Evolutionary conservation across 1,140 invertebrate species (phyloP), one percentile per base, ranked within the genome.

Genomic region (Zaprionus inermis): DNA sequence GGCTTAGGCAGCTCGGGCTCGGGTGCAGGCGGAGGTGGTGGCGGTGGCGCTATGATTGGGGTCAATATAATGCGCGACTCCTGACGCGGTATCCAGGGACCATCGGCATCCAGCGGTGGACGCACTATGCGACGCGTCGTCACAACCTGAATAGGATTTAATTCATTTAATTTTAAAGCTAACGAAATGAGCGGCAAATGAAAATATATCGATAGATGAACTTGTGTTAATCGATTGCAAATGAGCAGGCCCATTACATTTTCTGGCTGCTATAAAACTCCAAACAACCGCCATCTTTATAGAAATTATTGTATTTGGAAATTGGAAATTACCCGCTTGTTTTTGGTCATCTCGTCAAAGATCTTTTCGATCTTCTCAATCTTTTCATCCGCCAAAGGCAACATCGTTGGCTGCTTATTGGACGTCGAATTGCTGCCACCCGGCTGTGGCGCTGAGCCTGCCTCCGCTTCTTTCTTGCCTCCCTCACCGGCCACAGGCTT

Each of bases 1-100:
- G 93, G 91, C 82, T 75, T 92, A 71, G 69, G 93, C 92, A 92
- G 93, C 93, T 57, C 93, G 92, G 78, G 93, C 92, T 82, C 94
- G 91, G 91, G 93, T 93, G 41, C 93, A 93, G 73, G 93, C 76
- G 91, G 94, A 93, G 92, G 84, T 65, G 91, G 79, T 22, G 82
- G 88, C 30, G 79, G 81, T 22, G 82, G 82, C 12, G 81, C 78
- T 49, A 91, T 89, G 1, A 59, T 76, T 34, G 90, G 91, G 6
- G 85, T 91, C 56, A 92, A 44, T 32, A 92, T 91, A 30, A 92
- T 92, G 11, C 76, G 91, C 14, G 84, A 91, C 36, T 92, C 90
- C 44, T 91, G 90, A 0, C 91, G 84, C 18, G 90, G 92, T 60
- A 92, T 91, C 91, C 91, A 92, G 1, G 91, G 91, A 1, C 91